Conservation (phyloP, 2,113 vertebrate species). For the Monopterus albus region DNA sequence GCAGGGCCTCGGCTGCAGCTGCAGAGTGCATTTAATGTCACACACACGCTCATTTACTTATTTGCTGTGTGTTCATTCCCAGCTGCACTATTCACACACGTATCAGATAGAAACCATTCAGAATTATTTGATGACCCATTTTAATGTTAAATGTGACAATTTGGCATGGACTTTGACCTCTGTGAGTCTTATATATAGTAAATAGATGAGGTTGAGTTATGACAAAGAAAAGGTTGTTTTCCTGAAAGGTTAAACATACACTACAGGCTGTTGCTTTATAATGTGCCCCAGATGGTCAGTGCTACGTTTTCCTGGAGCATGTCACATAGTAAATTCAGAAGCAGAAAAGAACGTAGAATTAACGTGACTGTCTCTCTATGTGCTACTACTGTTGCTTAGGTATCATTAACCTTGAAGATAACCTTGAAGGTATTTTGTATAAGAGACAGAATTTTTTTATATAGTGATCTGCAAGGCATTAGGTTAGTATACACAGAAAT, state of each 20-base stretch:
- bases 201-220: conserved; percentile 48
- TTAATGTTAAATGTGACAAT: conserved; percentile 33
- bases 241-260: conserved; percentile 47
- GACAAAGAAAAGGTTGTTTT: conserved; percentile 27
- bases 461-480: background rate
- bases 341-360: conserved; percentile 31
- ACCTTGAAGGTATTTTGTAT: too few species aligned
- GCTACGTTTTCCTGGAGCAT: conserved; percentile 49
- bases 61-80: conserved; percentile 20
- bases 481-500: too few species aligned
- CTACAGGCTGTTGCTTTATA: conserved; percentile 54
- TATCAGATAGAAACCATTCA: background rate
- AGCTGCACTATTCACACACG: background rate
- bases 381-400: conserved; percentile 22
- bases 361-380: conserved; percentile 9
- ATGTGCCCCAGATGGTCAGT: conserved; percentile 19
- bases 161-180: conserved; percentile 36
- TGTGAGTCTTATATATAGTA: conserved; percentile 25
- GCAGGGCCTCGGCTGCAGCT: conserved; percentile 58
- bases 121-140: conserved; percentile 28
- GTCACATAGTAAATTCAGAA: conserved; percentile 48
- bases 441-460: background rate
- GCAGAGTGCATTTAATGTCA: conserved; percentile 46
- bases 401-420: conserved; percentile 18
- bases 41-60: conserved; percentile 57